Base-by-base conservation (phyloP, 2,797 vertebrate species). In the Prionace glauca region DNA sequence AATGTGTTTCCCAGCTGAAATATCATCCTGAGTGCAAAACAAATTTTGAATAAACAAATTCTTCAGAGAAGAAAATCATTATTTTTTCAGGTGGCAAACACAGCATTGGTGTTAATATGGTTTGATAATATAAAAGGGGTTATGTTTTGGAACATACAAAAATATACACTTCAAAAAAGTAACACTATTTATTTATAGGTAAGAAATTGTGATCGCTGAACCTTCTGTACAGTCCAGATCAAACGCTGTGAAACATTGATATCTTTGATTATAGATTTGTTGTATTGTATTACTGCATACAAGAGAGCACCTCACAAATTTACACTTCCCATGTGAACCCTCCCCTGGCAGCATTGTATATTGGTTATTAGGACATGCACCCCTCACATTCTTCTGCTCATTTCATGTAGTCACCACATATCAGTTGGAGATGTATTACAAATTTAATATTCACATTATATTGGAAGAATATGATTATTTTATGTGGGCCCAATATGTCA, bases 381-480 rank as follows among this genome's bases (percentile, higher is more conserved):
- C 16, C 32, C 60, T 60, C 50, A 88, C 0, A 29, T 65, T 62
- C 29, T 90, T 18, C 60, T 20, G 32, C 2, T 62, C 56, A 90
- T 41, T 41, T 36, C 24, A 92, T 92, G 18, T 92, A 41, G 22
- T 92, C 62, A 92, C 69, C n/a, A 92, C 69, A 69, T 92, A 92
- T 22, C 22, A 3, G n/a, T 41, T 67, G n/a, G 65, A 69, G 65
- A 92, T 24, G 10, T 67, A 92, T 69, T 69, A 24, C 67, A 92
- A 92, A 36, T 67, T 3, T 69, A 41, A 69, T 69, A 69, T 92
- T 67, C 88, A 10, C 60, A 92, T 67, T 74, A 69, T 24, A 92
- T 92, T 92, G 90, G 32, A 67, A 92, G 1, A 20, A 20, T 65
- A 92, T 92, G 65, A 92, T 92, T 92, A 69, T 67, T 69, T 92